Percentiles rank a stretch among this genome's conserved stretches.
These are phyloP conservation scores for Minunthozetes semirufus DNA, from an alignment of 2,888 invertebrate genomes.

Conservation along the genomic window DNA sequence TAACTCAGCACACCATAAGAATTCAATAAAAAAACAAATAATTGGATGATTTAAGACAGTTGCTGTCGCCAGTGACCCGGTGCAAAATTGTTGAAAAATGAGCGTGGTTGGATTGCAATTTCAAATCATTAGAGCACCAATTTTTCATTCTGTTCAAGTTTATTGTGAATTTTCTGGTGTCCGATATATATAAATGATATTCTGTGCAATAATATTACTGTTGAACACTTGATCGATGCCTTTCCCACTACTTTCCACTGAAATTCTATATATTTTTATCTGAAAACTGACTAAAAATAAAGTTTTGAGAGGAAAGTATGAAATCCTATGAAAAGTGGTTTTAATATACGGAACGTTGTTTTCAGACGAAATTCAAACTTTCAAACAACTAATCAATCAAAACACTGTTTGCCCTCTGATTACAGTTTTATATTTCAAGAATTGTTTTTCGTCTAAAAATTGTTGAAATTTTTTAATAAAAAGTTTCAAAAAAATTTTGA, in stretches of 20 bases:
- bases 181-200: background rate
- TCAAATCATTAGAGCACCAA: background rate
- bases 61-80: too few relatives aligned
- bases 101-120: background rate
- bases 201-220: background rate
- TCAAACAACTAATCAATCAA: conserved; percentile 6
- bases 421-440: background rate
- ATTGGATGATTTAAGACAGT: too few relatives aligned
- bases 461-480: background rate
- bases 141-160: background rate
- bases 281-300: background rate
- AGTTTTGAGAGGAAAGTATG: background rate
- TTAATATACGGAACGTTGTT: background rate
- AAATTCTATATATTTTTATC: conserved; percentile 14
- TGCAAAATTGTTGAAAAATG: too few relatives aligned
- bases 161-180: background rate
- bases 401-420: background rate
- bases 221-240: conserved; percentile 6
- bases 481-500: background rate
- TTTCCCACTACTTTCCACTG: background rate
- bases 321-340: conserved; percentile 12
- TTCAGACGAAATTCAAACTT: background rate
- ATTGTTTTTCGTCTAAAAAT: background rate
- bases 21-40: too few relatives aligned
- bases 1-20: too few relatives aligned